These are phyloP conservation scores for Microctenopoma stevenorrisi DNA, from an alignment of 2,797 vertebrate genomes.

Conservation along the genomic window DNA sequence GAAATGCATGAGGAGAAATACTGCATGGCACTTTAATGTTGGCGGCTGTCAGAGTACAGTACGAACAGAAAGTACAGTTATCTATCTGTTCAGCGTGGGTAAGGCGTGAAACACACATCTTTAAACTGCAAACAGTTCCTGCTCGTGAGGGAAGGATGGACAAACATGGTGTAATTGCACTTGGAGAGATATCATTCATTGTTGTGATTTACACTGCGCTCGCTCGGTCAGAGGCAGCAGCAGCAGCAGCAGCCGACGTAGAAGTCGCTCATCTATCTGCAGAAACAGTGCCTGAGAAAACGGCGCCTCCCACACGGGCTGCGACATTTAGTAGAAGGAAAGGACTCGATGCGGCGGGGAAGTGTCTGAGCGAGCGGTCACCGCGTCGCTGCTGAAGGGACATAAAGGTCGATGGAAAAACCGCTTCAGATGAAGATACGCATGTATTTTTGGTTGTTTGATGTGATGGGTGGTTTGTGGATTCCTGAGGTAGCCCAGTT, in stretches of 20 bases:
- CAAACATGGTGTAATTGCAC: conserved; percentile 77
- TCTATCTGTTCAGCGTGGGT: conserved; percentile 24
- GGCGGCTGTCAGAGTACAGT: conserved; percentile 63
- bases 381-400: conserved; percentile 17
- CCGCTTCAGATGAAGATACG: conserved; percentile 3
- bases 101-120: conserved; percentile 49
- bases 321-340: conserved; percentile 36
- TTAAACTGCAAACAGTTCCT: conserved; percentile 36
- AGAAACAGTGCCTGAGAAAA: background rate
- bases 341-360: conserved; percentile 50
- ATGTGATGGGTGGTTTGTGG: conserved; percentile 44
- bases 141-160: conserved; percentile 49
- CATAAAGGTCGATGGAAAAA: conserved; percentile 3
- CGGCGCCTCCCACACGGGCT: background rate
- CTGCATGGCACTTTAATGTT: conserved; percentile 71
- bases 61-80: conserved; percentile 13
- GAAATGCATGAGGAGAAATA: conserved; percentile 57
- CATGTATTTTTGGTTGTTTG: conserved; percentile 18
- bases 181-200: conserved; percentile 60
- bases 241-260: conserved; percentile 25
- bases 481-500: conserved; percentile 85
- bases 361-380: conserved; percentile 81
- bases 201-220: conserved; percentile 61
- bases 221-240: conserved; percentile 24
- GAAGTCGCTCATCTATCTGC: conserved; percentile 8